phyloP scores from a whole-genome alignment of 2,888 invertebrate species.

The Boloria selene region DNA sequence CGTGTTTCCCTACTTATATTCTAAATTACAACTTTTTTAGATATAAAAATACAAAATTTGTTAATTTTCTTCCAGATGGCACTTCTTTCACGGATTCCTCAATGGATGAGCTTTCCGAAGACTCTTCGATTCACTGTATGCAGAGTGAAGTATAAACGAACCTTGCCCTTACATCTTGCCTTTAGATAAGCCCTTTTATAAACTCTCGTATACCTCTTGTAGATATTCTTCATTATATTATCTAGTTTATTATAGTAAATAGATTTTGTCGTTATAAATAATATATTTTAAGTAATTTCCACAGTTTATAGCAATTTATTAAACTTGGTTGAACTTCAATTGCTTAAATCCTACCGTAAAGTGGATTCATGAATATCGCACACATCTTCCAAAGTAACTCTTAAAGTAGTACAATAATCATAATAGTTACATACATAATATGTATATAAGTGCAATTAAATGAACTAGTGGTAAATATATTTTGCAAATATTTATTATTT shows the following conservation, averaged over 20 bases:
- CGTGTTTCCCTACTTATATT: too few species aligned
- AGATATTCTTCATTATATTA: conserved; percentile 22
- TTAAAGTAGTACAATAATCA: too few species aligned
- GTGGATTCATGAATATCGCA: too few species aligned
- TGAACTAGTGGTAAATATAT: too few species aligned
- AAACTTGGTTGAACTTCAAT: too few species aligned
- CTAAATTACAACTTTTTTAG: background rate
- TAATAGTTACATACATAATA: too few species aligned
- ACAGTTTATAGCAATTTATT: background rate
- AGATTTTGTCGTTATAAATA: background rate
- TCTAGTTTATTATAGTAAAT: conserved; percentile 2
- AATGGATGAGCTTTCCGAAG: conserved; percentile 92
- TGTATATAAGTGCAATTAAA: too few species aligned
- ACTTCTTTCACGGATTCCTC: conserved; percentile 87
- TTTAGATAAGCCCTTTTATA: conserved; percentile 12
- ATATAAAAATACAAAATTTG: background rate
- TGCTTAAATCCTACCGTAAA: too few species aligned
- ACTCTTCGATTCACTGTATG: conserved; percentile 93
- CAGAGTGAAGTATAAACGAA: conserved; percentile 87
- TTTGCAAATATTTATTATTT: too few species aligned
- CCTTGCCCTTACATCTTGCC: conserved; percentile 7
- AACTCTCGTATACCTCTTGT: conserved; percentile 23
- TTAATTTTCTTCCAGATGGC: conserved; percentile 61
- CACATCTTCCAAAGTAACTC: too few species aligned
- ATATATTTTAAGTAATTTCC: background rate